phyloP scores from a whole-genome alignment of 2,797 vertebrate species.

The Spinibarbus caldwelli region DNA sequence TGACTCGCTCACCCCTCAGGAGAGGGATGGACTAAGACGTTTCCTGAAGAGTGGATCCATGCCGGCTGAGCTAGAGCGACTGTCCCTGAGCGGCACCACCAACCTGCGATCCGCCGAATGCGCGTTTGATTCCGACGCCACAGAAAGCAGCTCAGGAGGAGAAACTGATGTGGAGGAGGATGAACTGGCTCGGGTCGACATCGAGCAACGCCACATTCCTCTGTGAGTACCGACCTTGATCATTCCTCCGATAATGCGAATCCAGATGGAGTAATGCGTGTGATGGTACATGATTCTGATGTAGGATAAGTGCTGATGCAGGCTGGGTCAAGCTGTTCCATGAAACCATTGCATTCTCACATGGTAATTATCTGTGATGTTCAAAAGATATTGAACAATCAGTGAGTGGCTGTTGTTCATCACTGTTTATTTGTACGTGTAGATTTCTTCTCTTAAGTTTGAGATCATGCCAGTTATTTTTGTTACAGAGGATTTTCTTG shows the following conservation, averaged over 20 bases:
- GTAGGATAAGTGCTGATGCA: background rate
- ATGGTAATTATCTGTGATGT: background rate
- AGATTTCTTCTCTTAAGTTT: background rate
- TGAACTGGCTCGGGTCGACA: conserved; percentile 77
- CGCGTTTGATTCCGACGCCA: conserved; percentile 87
- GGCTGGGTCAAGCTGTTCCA: background rate
- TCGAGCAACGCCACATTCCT: conserved; percentile 80
- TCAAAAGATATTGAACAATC: background rate
- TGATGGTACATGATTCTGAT: background rate
- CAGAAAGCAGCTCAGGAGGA: conserved; percentile 87
- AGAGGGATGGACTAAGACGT: conserved; percentile 77
- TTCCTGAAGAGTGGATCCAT: conserved; percentile 80
- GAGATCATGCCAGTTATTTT: background rate
- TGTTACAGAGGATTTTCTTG: background rate
- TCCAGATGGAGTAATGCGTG: background rate
- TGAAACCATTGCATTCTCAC: background rate
- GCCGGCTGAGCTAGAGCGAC: conserved; percentile 82
- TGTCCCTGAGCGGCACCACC: conserved; percentile 81
- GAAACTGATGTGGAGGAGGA: conserved; percentile 87
- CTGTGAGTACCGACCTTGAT: conserved; percentile 78
- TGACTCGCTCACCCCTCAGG: conserved; percentile 74
- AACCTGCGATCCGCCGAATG: conserved; percentile 79
- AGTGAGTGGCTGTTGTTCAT: background rate
- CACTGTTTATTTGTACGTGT: background rate
- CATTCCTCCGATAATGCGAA: background rate